Base-by-base conservation (phyloP, 92 coral and sea anemone species). In the Parazoanthus atlanticus region DNA sequence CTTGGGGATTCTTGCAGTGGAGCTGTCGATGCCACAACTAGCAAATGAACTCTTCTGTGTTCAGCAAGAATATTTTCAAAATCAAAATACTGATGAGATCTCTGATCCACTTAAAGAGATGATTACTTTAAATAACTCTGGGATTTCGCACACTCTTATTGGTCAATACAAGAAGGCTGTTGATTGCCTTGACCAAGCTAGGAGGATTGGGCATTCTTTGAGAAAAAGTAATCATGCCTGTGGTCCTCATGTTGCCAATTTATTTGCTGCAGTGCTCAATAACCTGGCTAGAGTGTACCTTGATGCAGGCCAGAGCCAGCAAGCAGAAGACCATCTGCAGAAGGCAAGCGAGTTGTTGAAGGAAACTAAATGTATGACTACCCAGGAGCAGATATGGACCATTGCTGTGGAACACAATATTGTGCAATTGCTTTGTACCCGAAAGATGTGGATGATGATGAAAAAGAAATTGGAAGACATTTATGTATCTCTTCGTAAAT, bases 221-320 rank as follows among this genome's bases (percentile, higher is more conserved):
- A 2, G 58, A 52, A 67, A 69, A 43, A 47, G 38, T 13, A 21
- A n/a, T 30, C 26, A 40, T 17, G 72, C 19, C 21, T 74, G n/a
- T 83, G 78, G 32, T 28, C 10, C 8, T 43, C 3, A 43, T 83
- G 75, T 83, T 46, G 3, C 19, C 5, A 0, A 15, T 3, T 0
- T 52, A 66, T 65, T 36, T 66, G 77, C 86, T 15, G 86, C 31
- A n/a, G 78, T 41, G 3, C 77, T 40, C 11, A 83, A 41, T 26
- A 83, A 83, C 31, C 76, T 83, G 36, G 86, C 66, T 36, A 83
- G 40, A 69, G 58, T 83, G 6, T 21, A 69, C 17, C 36, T 83
- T 69, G 86, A 67, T 40, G 6, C 4, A 10, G 77, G 77, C 0
- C 3, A 41, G 0, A 28, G 38, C 33, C 25, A 36, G 7, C 77